Evolutionary conservation across 2,797 vertebrate species (phyloP), one percentile per base, ranked within the genome.

Genomic region (Premnoplex brunnescens): DNA sequence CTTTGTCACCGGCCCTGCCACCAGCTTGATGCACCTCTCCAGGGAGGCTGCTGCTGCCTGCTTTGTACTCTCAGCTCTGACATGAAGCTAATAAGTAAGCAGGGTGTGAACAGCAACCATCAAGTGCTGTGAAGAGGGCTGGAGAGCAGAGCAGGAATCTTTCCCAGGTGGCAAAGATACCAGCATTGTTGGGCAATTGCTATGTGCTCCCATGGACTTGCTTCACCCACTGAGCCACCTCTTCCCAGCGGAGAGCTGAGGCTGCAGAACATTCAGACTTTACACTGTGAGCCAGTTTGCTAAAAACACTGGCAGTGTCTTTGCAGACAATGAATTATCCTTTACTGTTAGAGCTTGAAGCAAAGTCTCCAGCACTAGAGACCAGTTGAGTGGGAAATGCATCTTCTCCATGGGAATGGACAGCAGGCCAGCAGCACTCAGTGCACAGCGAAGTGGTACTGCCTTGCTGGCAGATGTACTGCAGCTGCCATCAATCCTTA

Each of bases 181-280:
- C 56, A 73, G 37, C 2, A 0, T 0, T 1, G 7, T 4, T 49
- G 46, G 21, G 5, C 24, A 28, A 9, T 9, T 16, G 39, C 36
- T 36, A 1, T 0, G 0, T 41, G 68, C 17, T n/a, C 28, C 51
- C 55, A 20, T 0, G 4, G 32, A 34, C 6, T 10, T 26, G 1
- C 18, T 30, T 27, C 73, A 30, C 7, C 4, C 46, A 6, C 28
- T 0, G 3, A 62, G 48, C 11, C 36, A n/a, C 13, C 18, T 12
- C 1, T 26, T 73, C 18, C 48, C 34, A n/a, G 4, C n/a, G 1
- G 0, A 60, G 34, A 7, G 58, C 72, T 3, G 1, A 1, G 5
- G 10, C 62, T 56, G 34, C 36, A 80, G 18, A 39, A 9, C 41
- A 3, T 1, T 22, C 48, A 16, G 23, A 8, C 67, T 22, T 27